Base-by-base conservation (phyloP, 2,797 vertebrate species). In the Halcyon smyrnensis region DNA sequence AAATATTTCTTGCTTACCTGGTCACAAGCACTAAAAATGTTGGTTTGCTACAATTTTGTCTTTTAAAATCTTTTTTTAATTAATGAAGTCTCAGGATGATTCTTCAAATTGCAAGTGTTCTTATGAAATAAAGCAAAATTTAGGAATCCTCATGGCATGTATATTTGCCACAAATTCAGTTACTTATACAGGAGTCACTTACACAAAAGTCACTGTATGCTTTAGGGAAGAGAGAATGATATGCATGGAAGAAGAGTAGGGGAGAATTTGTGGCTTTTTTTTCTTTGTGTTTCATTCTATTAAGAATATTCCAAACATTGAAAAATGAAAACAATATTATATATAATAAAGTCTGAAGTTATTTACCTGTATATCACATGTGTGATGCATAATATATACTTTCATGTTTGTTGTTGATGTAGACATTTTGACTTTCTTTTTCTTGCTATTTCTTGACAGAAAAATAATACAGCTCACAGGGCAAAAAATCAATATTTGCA, bases 1-100 rank as follows among this genome's bases (percentile, higher is more conserved):
- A 97, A 76, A 65, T 12, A 24, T 30, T 32, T 88, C 50, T 95
- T 78, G 8, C 64, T 89, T 81, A 53, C 65, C 9, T 19, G 41
- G 46, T 57, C 41, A 50, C 8, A 95, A 53, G 25, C 34, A 53
- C 74, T 32, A 65, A 75, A 69, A 89, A 69, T 17, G 43, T 39
- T 63, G 39, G 0, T 68, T 90, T 80, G 8, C 39, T 94, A 54
- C 8, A 82, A 82, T 78, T 95, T 90, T 51, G 83, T 92, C 36
- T 71, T 3, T 56, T 87, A 51, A 92, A 90, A 43, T 46, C 8
- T 67, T 19, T 84, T 92, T 90, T 79, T 48, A 84, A 85, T 86
- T 87, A 84, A n/a, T 77, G 18, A 54, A 87, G 23, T 18, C 15
- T 90, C 63, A 81, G 9, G 6, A 8, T 80, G 54, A 39, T 24